A percentile compares a stretch with the other conserved stretches of the same genome.
These are phyloP conservation scores for Leptobrachium leishanense DNA, from an alignment of 2,113 vertebrate species.

Conservation along the genomic window DNA sequence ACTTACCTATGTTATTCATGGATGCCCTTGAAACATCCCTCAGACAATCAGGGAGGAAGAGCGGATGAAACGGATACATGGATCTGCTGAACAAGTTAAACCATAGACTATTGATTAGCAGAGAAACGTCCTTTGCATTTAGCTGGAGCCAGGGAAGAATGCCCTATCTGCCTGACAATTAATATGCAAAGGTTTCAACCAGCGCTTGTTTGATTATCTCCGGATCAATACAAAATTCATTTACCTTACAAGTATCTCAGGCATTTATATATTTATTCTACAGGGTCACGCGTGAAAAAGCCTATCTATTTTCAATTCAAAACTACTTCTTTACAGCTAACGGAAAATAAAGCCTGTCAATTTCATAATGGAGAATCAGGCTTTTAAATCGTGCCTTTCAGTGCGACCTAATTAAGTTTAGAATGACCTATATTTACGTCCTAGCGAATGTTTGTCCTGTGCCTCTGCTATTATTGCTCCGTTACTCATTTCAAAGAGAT, in stretches of 20 bases:
- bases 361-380: not conserved
- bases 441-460: no score
- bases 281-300: not conserved
- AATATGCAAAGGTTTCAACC: conserved; percentile 36
- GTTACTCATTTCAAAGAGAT: no score
- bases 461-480: no score
- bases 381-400: not conserved
- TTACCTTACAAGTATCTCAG: conserved; percentile 1
- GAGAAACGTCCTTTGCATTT: conserved; percentile 1
- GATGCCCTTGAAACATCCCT: conserved; percentile 31
- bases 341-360: not conserved
- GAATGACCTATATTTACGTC: not conserved
- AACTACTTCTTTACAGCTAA: not conserved
- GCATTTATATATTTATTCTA: not conserved
- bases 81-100: conserved; percentile 37
- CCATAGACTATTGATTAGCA: conserved; percentile 37
- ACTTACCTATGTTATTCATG: not conserved
- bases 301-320: no score
- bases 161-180: conserved; percentile 28
- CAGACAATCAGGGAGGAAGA: conserved; percentile 19
- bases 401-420: not conserved
- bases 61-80: conserved; percentile 24
- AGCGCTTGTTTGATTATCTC: conserved; percentile 12
- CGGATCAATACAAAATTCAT: conserved; percentile 22
- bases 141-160: not conserved